Conservation (phyloP, 1,140 invertebrate species). For the Metopolophium dirhodum region DNA sequence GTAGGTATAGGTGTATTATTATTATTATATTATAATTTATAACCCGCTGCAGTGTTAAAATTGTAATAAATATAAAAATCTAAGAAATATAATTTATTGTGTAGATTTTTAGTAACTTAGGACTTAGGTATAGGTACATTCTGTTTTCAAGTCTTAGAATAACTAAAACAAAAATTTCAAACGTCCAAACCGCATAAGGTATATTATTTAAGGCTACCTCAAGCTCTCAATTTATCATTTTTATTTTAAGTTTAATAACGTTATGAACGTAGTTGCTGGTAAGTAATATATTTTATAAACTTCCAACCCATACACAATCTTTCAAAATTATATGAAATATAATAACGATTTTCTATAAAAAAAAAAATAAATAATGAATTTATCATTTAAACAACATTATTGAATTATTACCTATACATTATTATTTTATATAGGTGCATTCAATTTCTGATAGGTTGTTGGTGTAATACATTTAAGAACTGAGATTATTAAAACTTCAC, state of each 20-base stretch:
- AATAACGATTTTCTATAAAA: background rate
- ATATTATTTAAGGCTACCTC: background rate
- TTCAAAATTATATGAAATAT: background rate
- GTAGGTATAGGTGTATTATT: background rate
- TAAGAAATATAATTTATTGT: background rate
- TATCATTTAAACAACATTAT: background rate
- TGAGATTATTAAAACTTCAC: background rate
- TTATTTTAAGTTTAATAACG: background rate
- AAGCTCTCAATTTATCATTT: conserved; percentile 7
- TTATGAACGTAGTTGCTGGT: background rate
- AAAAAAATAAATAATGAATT: background rate
- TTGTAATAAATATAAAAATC: background rate
- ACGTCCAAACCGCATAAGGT: background rate
- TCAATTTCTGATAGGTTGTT: background rate
- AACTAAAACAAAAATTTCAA: background rate
- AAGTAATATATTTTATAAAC: background rate
- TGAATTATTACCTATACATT: background rate
- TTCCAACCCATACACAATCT: background rate
- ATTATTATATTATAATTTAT: background rate
- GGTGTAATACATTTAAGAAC: too few species aligned
- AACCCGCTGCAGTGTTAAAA: background rate
- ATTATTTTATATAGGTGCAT: too few species aligned
- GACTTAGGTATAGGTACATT: background rate
- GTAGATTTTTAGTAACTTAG: background rate
- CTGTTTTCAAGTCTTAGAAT: background rate